Conservation (phyloP, 2,113 vertebrate species). For the Leucosticte australis region DNA sequence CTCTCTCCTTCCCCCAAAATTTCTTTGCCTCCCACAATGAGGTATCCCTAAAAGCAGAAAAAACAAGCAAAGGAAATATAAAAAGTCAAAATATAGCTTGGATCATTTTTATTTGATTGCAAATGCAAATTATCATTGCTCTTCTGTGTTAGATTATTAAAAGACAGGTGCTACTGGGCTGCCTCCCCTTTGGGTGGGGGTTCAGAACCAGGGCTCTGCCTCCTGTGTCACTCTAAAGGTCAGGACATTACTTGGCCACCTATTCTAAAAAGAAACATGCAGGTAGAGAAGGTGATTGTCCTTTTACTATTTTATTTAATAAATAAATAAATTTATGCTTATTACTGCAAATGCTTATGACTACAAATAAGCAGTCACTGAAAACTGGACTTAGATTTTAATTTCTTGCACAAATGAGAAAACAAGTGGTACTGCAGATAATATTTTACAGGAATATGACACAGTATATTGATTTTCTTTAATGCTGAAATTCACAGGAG, state of each 20-base stretch:
- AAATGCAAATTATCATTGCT: background rate
- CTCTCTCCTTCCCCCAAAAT: background rate
- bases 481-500: background rate
- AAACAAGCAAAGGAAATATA: background rate
- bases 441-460: background rate
- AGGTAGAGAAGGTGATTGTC: background rate
- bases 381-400: background rate
- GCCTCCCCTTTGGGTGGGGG: background rate
- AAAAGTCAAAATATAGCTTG: background rate
- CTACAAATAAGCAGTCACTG: background rate
- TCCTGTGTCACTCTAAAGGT: background rate
- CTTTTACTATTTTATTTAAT: background rate
- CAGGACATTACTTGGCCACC: background rate
- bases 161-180: background rate
- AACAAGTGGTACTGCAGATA: background rate
- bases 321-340: too few species aligned
- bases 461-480: background rate
- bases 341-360: too few species aligned
- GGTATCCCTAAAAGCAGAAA: background rate
- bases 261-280: background rate
- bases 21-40: rapidly evolving
- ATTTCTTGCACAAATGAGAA: background rate
- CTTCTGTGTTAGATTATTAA: background rate
- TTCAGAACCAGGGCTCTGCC: background rate
- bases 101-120: background rate